These are phyloP conservation scores for Rotaria socialis DNA, from an alignment of 2,888 invertebrate species.

Conservation along the genomic window DNA sequence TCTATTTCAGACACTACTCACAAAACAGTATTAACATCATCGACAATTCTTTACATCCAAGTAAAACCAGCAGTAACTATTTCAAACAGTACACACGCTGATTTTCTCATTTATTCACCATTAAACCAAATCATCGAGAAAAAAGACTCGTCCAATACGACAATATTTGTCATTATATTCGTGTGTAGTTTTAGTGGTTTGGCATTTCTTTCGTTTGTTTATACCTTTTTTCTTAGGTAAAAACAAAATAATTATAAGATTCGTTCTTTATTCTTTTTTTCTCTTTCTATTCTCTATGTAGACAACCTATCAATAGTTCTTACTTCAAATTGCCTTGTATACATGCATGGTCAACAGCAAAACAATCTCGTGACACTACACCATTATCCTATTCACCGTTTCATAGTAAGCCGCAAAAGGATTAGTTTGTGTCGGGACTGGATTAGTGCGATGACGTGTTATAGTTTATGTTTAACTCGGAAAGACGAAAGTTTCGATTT, in stretches of 20 bases:
- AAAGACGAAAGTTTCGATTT: neutral
- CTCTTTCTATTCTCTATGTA: neutral
- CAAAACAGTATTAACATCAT: neutral
- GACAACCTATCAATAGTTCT: neutral
- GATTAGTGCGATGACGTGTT: neutral
- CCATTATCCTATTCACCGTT: slow-evolving; percentile 24
- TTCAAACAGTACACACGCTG: neutral
- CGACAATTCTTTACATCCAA: neutral
- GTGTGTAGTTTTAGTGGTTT: neutral
- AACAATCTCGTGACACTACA: slow-evolving; percentile 24
- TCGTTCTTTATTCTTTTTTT: neutral
- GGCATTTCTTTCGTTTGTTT: neutral
- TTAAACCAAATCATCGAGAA: neutral
- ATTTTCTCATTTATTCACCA: neutral
- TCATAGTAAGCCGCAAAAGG: slow-evolving; percentile 31
- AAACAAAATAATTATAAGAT: neutral
- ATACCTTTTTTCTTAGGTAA: neutral
- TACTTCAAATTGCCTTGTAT: slow-evolving; percentile 30
- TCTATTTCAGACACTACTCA: neutral
- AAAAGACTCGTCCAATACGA: neutral
- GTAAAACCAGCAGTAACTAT: neutral
- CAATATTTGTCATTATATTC: neutral
- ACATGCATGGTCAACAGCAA: neutral
- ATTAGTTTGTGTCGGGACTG: neutral
- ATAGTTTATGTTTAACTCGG: neutral